Evolutionary conservation across 2,113 vertebrate species (phyloP).

Genomic region (Gymnobelideus leadbeateri): DNA sequence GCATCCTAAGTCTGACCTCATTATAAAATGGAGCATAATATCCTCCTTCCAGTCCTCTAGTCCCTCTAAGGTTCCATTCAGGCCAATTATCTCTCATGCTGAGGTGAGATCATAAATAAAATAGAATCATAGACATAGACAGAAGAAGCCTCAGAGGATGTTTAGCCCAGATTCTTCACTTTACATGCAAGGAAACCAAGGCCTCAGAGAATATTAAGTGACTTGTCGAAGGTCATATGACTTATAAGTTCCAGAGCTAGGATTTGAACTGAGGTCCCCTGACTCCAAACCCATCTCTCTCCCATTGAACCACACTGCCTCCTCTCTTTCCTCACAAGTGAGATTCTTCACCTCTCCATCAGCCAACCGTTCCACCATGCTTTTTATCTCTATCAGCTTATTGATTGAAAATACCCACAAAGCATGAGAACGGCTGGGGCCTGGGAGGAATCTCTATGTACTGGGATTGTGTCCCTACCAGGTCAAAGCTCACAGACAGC

Average conservation of each 20-base stretch:
- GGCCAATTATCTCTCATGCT: not conserved
- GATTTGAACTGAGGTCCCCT: not conserved
- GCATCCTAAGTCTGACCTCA: not conserved
- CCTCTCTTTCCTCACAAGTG: not conserved
- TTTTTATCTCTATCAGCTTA: not conserved
- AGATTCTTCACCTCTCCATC: no score
- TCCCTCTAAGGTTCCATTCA: no score
- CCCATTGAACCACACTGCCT: not conserved
- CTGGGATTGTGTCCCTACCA: not conserved
- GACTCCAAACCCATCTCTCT: not conserved
- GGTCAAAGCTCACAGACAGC: slow-evolving; percentile 6
- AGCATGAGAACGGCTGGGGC: not conserved
- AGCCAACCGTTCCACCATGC: not conserved
- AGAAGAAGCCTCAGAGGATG: not conserved
- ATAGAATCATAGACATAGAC: not conserved
- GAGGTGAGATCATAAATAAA: not conserved
- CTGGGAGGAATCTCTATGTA: not conserved
- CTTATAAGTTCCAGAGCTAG: not conserved
- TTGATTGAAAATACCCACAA: not conserved
- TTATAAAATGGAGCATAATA: no score
- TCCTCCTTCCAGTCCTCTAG: no score
- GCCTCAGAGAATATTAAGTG: not conserved
- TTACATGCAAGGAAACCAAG: not conserved
- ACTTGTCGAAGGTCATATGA: not conserved
- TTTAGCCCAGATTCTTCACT: not conserved